These are phyloP conservation scores for Festucalex cinctus DNA, from an alignment of 2,113 vertebrate species.

Conservation along the genomic window DNA sequence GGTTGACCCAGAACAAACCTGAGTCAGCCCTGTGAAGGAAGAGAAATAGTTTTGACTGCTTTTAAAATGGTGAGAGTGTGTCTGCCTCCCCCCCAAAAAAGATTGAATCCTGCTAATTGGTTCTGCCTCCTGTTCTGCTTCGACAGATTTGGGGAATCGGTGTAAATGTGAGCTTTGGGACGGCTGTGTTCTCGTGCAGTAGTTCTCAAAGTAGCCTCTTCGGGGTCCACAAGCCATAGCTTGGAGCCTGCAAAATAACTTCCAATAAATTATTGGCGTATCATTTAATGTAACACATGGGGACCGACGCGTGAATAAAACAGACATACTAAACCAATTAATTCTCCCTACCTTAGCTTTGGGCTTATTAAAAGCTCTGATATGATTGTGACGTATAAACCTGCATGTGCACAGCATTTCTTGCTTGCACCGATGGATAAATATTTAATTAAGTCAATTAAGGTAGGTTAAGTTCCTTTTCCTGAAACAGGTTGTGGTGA, in stretches of 20 bases:
- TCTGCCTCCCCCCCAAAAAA: neutral
- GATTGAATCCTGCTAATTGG: neutral
- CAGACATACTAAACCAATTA: neutral
- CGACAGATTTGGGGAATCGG: neutral
- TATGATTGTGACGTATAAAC: neutral
- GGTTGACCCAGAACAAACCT: constrained; percentile 2
- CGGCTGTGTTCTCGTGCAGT: neutral
- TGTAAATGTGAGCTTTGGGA: neutral
- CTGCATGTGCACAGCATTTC: neutral
- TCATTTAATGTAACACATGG: neutral
- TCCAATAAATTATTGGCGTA: neutral
- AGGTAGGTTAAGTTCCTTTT: neutral
- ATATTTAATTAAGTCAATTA: neutral
- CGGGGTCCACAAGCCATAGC: no score
- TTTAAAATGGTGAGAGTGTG: neutral
- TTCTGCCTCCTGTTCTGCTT: neutral
- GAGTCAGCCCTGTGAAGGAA: neutral
- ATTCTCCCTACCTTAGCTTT: neutral
- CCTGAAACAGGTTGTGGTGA: neutral
- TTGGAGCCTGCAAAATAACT: neutral
- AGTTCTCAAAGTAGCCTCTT: neutral
- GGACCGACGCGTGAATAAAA: neutral
- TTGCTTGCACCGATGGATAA: neutral
- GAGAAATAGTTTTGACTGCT: neutral
- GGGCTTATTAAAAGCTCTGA: neutral